Conservation (phyloP, 2,113 vertebrate species). For the Xenus cinereus region DNA sequence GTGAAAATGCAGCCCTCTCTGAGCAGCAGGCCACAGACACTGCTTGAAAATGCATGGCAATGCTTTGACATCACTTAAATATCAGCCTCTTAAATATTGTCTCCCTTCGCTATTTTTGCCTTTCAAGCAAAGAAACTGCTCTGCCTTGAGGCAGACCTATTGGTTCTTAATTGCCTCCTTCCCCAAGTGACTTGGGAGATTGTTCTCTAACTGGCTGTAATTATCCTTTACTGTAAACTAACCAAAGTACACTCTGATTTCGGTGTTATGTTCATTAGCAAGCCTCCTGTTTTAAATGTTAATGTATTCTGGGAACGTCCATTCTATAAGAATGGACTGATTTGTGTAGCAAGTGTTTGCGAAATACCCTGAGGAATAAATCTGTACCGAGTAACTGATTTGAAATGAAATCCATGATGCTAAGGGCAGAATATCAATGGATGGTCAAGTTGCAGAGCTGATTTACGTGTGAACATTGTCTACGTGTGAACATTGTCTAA, state of each 20-base stretch:
- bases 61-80: background rate
- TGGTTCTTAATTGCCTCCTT: constrained; percentile 18
- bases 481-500: background rate
- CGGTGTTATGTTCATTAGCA: background rate
- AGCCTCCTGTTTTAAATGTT: background rate
- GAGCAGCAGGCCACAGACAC: background rate
- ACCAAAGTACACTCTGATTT: background rate
- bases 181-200: background rate
- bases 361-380: background rate
- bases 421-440: background rate
- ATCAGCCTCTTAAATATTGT: background rate
- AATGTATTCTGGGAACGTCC: constrained; percentile 3
- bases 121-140: background rate
- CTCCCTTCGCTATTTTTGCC: background rate
- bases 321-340: background rate
- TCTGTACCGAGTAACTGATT: background rate
- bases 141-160: background rate
- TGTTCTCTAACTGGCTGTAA: constrained; percentile 30
- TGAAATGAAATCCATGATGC: background rate
- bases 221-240: constrained; percentile 35
- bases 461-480: background rate
- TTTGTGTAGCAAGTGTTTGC: background rate
- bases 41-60: background rate
- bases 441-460: background rate
- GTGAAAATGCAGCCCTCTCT: accelerated